Conservation (phyloP, 2,797 vertebrate genomes). For the Limosa lapponica region DNA sequence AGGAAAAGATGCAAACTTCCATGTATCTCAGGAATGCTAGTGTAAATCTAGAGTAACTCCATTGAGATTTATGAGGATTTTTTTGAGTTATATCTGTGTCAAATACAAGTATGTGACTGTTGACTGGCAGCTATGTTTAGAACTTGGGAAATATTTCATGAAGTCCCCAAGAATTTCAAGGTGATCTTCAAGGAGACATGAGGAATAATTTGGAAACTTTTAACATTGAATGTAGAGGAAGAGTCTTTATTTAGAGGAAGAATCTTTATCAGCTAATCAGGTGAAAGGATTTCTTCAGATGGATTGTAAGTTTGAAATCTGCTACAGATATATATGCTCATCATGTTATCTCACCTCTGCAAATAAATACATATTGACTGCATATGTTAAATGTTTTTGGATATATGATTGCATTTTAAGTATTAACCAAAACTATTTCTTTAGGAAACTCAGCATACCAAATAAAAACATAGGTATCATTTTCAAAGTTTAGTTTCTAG, state of each 20-base stretch:
- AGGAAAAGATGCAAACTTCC: background rate
- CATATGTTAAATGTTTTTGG: background rate
- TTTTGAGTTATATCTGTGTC: conserved; percentile 41
- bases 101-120: background rate
- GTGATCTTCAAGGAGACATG: background rate
- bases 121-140: conserved; percentile 39
- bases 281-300: background rate
- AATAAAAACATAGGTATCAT: background rate
- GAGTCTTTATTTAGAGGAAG: background rate
- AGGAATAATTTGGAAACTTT: background rate
- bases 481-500: background rate
- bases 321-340: background rate
- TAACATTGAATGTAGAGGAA: background rate
- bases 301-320: background rate
- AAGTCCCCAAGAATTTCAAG: conserved; percentile 28
- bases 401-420: background rate
- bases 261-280: background rate
- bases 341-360: background rate
- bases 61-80: background rate
- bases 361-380: background rate
- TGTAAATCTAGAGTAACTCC: conserved; percentile 27
- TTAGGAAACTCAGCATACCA: background rate
- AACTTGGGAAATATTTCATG: conserved; percentile 18
- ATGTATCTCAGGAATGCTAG: background rate
- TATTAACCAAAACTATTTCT: background rate